Base-by-base conservation (phyloP, 2,888 invertebrate genomes). In the Acleris holmiana region DNA sequence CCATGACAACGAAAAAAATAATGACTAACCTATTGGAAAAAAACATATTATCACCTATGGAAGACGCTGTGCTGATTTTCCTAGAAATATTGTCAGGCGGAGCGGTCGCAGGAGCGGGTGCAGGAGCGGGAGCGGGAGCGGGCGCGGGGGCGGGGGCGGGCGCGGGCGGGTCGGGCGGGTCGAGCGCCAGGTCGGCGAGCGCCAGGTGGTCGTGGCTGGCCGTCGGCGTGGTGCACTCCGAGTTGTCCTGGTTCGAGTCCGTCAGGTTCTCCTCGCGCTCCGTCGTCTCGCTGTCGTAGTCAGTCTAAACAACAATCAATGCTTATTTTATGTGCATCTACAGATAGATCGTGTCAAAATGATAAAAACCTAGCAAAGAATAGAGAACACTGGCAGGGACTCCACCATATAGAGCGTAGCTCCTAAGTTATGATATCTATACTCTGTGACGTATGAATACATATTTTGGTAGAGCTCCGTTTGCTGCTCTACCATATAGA, bases 211-310 rank as follows among this genome's bases (percentile, higher is more conserved):
- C 92, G 74, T 91, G 90, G 68, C 88, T 88, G 53, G 90, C 91
- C 13, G 92, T 93, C 23, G 93, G 93, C 46, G 93, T 93, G n/a
- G 93, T 93, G 79, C 93, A 93, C 77, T 92, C 93, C 0, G 92
- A 92, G 83, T 93, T 91, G 78, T 93, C 93, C 79, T 93, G 93
- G 77, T 91, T 92, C 13, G 93, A 93, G 71, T 93, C 93, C 19
- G 93, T 93, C 0, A 93, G 79, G 76, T 91, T 92, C 77, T 93
- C 93, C 63, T 93, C 93, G 63, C 93, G 91, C 72, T 93, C 93
- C 10, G 93, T 91, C 62, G 91, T 92, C 67, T 93, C 93, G 0
- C 91, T 91, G 76, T 93, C 93, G 82, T 93, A 93, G 71, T 93
- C 93, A 75, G 86, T 91, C 92, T 93, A 79, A 60, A 48, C 35